A percentile compares a stretch with the other conserved stretches of the same genome.
Evolutionary conservation across 2,888 invertebrate genomes (phyloP).

Genomic region (Drosophila pseudotakahashii): DNA sequence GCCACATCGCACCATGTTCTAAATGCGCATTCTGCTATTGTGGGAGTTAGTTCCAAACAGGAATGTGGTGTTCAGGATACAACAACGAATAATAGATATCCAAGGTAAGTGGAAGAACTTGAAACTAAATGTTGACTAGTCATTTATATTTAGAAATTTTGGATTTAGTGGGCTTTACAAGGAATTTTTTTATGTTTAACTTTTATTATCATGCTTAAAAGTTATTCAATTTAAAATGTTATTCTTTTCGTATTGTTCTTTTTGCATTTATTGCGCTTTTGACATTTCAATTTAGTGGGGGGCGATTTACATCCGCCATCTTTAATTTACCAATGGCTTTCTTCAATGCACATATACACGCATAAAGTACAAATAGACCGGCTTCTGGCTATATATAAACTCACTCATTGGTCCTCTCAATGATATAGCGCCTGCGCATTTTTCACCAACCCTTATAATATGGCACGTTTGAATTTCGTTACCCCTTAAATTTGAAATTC

Average conservation of each 20-base stretch:
- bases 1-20: slow-evolving; percentile 88
- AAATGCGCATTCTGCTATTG: slow-evolving; percentile 92
- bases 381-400: slow-evolving; percentile 36
- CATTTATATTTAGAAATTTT: too few relatives aligned
- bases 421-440: slow-evolving; percentile 62
- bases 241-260: not conserved
- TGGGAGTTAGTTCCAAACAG: slow-evolving; percentile 91
- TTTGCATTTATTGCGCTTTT: not conserved
- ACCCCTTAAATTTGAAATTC: slow-evolving; percentile 31
- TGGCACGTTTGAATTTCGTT: slow-evolving; percentile 16
- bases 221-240: not conserved
- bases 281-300: slow-evolving; percentile 23
- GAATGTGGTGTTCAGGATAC: slow-evolving; percentile 87
- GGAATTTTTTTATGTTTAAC: not conserved
- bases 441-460: slow-evolving; percentile 51
- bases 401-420: slow-evolving; percentile 71
- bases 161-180: too few relatives aligned
- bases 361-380: slow-evolving; percentile 36
- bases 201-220: not conserved
- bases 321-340: slow-evolving; percentile 62
- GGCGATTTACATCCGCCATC: slow-evolving; percentile 64
- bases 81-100: slow-evolving; percentile 90
- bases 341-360: slow-evolving; percentile 36
- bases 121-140: not conserved
- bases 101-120: slow-evolving; percentile 84